Percentiles rank a stretch among this genome's conserved stretches.
phyloP scores from a whole-genome alignment of 2,113 vertebrate species.

The Chionomys nivalis region DNA sequence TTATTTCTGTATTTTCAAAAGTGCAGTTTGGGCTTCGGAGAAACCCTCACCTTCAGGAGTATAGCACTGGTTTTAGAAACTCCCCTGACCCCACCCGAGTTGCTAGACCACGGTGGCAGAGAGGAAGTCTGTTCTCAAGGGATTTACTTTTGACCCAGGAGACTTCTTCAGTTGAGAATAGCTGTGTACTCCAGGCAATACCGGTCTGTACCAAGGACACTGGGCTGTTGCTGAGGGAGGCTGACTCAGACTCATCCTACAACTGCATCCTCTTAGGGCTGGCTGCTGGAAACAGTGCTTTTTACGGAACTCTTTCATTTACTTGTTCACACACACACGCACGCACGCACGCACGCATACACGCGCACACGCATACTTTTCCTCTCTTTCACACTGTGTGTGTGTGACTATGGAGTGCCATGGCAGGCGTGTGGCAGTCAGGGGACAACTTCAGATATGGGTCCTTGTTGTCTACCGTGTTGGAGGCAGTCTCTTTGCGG shows the following conservation, averaged over 20 bases:
- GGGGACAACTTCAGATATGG: not conserved
- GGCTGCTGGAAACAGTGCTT: not conserved
- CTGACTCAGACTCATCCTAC: slow-evolving; percentile 54
- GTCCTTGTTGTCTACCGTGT: not conserved
- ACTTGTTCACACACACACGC: not conserved
- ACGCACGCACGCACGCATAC: not conserved
- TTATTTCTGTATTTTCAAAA: slow-evolving; percentile 59
- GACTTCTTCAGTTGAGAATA: slow-evolving; percentile 25
- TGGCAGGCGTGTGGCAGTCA: not conserved
- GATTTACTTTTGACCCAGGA: slow-evolving; percentile 34
- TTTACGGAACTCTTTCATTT: slow-evolving; percentile 9
- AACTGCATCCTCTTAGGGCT: too few species aligned
- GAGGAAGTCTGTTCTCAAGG: slow-evolving; percentile 44
- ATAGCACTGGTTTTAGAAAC: not conserved
- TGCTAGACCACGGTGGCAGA: slow-evolving; percentile 10
- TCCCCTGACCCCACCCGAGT: not conserved
- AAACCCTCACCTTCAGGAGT: not conserved
- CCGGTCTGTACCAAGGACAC: not conserved
- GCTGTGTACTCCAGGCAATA: not conserved
- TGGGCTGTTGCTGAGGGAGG: not conserved
- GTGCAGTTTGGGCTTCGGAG: not conserved
- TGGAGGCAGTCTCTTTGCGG: not conserved
- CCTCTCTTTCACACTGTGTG: too few species aligned
- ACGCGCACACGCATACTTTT: too few species aligned
- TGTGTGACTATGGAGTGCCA: not conserved